Evolutionary conservation across 2,888 invertebrate species (phyloP).

Genomic region (Dusona sp.): DNA sequence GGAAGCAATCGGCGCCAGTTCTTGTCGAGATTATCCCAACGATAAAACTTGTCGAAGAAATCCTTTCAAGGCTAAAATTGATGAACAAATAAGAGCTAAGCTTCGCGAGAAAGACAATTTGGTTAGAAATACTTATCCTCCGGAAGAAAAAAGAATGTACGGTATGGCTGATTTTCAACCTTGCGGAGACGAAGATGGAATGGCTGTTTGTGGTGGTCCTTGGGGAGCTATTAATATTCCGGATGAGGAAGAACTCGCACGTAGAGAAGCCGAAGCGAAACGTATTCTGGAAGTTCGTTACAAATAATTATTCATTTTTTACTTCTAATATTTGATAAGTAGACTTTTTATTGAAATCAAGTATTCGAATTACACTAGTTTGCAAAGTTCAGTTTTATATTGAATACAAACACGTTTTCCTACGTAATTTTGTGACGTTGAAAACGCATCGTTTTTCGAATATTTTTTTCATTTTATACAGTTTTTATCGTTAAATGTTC

Average conservation of each 20-base stretch:
- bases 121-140: slow-evolving; percentile 22
- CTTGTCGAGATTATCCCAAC: slow-evolving; percentile 73
- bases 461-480: too few species aligned
- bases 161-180: slow-evolving; percentile 74
- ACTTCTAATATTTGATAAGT: background rate
- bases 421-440: too few species aligned
- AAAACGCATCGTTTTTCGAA: too few species aligned
- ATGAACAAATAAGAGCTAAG: slow-evolving; percentile 49
- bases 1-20: slow-evolving; percentile 67
- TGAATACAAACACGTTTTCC: too few species aligned
- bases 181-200: slow-evolving; percentile 76
- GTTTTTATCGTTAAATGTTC: too few species aligned
- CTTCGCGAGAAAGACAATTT: slow-evolving; percentile 40
- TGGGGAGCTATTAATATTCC: slow-evolving; percentile 74
- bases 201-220: slow-evolving; percentile 74
- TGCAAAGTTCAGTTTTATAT: too few species aligned
- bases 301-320: background rate
- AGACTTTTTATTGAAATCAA: background rate
- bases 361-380: too few species aligned
- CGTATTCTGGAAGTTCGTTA: slow-evolving; percentile 63
- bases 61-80: slow-evolving; percentile 72
- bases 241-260: slow-evolving; percentile 71
- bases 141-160: slow-evolving; percentile 71
- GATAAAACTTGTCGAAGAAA: slow-evolving; percentile 71
- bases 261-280: slow-evolving; percentile 69